Percentiles rank a stretch among this genome's conserved stretches.
phyloP scores from a whole-genome alignment of 2,888 invertebrate species.

The Pantelozetes paolii region DNA sequence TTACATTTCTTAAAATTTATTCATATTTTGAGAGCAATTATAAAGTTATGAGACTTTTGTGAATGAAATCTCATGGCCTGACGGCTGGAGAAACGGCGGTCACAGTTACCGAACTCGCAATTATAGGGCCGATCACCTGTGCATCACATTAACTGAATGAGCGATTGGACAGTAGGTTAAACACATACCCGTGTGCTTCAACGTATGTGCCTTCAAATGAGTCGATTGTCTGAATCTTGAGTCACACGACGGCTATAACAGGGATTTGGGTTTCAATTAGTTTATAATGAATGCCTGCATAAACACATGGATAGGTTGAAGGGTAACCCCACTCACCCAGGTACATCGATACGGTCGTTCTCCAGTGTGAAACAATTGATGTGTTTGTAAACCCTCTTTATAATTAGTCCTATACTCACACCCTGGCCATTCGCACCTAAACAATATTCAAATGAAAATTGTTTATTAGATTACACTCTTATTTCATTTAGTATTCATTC shows the following conservation, averaged over 20 bases:
- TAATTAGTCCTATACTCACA: neutral
- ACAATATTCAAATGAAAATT: neutral
- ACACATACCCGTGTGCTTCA: slow-evolving; percentile 1
- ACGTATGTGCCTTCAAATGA: slow-evolving; percentile 4
- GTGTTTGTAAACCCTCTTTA: too few species aligned
- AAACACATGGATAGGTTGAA: too few species aligned
- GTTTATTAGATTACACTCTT: too few species aligned
- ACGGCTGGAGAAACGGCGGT: neutral
- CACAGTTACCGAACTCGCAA: neutral
- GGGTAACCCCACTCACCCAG: neutral
- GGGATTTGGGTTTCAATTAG: too few species aligned
- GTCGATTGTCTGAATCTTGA: neutral
- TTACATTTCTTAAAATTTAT: too few species aligned
- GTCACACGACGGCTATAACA: too few species aligned
- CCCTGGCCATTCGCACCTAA: neutral
- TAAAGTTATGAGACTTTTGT: slow-evolving; percentile 4
- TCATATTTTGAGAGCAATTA: neutral
- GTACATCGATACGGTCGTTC: neutral
- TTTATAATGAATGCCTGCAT: too few species aligned
- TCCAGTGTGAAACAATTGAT: neutral
- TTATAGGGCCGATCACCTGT: neutral
- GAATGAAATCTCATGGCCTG: slow-evolving; percentile 23
- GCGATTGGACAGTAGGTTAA: too few species aligned
- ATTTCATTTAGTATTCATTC: too few species aligned
- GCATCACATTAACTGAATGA: neutral